These are phyloP conservation scores for Chironomus tepperi DNA, from an alignment of 1,140 invertebrate species.

Conservation along the genomic window DNA sequence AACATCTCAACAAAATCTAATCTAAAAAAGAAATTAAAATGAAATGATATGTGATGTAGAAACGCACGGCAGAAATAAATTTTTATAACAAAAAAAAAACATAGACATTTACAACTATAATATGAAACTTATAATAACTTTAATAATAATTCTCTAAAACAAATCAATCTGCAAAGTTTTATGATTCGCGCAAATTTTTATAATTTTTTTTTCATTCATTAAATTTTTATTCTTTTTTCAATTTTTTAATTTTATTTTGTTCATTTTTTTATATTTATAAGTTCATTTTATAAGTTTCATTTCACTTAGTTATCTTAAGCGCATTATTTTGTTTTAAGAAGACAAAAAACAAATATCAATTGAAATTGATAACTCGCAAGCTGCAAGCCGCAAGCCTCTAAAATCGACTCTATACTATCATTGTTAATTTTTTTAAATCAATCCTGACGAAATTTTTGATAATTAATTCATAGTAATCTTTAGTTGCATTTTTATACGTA, in stretches of 20 bases:
- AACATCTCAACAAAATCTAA: constrained; percentile 16
- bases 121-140: background rate
- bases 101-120: background rate
- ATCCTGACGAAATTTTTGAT: background rate
- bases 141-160: background rate
- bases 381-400: background rate
- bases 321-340: too few relatives aligned
- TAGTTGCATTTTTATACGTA: constrained; percentile 21
- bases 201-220: background rate
- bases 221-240: constrained; percentile 3
- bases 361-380: background rate
- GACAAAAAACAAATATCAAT: background rate
- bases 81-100: background rate
- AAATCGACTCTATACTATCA: background rate
- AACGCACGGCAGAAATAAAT: background rate
- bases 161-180: background rate
- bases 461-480: background rate
- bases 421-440: too few relatives aligned
- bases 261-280: background rate
- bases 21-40: too few relatives aligned
- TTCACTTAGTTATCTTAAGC: too few relatives aligned
- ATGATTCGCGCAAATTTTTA: constrained; percentile 10
- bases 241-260: background rate
- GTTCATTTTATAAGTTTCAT: too few relatives aligned
- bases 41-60: constrained; percentile 1